Conservation (phyloP, 2,797 vertebrate species). For the Stomatorhinus walkeri region DNA sequence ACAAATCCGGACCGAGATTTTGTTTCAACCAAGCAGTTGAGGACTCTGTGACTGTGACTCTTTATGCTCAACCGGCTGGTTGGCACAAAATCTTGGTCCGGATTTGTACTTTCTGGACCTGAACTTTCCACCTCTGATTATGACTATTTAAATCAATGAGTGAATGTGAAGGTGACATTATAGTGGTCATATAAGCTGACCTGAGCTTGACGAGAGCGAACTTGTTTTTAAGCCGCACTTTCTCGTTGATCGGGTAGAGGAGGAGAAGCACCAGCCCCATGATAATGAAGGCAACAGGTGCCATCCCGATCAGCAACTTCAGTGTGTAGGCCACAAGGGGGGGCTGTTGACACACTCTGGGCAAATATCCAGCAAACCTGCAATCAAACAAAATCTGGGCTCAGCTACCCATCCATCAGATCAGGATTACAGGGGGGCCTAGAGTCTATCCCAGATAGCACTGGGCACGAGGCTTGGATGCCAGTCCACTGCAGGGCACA, state of each 20-base stretch:
- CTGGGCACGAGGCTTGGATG: neutral
- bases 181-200: conserved; percentile 48
- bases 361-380: conserved; percentile 85
- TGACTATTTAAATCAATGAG: neutral
- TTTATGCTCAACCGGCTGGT: neutral
- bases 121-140: neutral
- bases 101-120: neutral
- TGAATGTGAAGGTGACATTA: neutral
- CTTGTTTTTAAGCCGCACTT: conserved; percentile 67
- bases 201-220: conserved; percentile 70
- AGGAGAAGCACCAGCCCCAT: conserved; percentile 77
- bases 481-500: neutral
- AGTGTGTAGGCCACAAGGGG: conserved; percentile 74
- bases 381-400: neutral
- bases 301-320: conserved; percentile 81
- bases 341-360: conserved; percentile 76
- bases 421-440: neutral
- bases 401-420: neutral
- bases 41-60: neutral
- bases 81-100: neutral
- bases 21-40: neutral
- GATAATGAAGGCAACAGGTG: conserved; percentile 79
- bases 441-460: neutral
- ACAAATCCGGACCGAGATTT: neutral
- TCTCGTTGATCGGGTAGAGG: conserved; percentile 77